These are phyloP conservation scores for Gephyroberyx darwinii DNA, from an alignment of 2,797 vertebrate genomes.

Conservation along the genomic window DNA sequence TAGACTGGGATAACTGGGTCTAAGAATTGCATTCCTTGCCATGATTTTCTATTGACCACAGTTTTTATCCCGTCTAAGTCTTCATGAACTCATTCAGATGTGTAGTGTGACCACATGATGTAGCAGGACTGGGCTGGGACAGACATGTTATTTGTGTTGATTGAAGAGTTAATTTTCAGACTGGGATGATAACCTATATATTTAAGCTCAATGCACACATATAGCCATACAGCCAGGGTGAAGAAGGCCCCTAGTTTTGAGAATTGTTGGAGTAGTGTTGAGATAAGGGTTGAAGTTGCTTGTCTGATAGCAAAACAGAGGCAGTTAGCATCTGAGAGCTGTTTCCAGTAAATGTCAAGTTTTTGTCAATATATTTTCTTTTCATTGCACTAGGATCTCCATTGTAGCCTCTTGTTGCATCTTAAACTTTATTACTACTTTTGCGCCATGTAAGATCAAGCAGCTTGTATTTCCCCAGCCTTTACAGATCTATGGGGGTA, in stretches of 20 bases:
- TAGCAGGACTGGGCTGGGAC: neutral
- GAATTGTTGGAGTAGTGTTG: neutral
- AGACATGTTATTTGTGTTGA: slow-evolving; percentile 27
- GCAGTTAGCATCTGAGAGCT: neutral
- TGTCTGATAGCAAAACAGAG: neutral
- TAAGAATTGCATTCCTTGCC: neutral
- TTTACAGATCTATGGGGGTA: neutral
- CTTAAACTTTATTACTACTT: neutral
- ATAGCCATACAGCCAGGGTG: neutral
- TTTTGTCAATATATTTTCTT: neutral
- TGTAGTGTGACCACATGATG: slow-evolving; percentile 9
- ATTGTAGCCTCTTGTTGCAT: neutral
- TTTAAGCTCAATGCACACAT: neutral
- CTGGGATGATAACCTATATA: neutral
- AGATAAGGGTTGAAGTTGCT: neutral
- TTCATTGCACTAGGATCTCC: neutral
- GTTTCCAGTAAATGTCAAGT: neutral
- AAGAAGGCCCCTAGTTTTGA: neutral
- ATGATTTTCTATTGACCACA: no score
- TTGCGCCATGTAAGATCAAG: neutral
- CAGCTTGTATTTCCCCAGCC: neutral
- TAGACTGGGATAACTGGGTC: no score
- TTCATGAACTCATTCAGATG: neutral
- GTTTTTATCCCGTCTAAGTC: neutral
- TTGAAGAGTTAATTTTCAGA: slow-evolving; percentile 4